phyloP scores from a whole-genome alignment of 2,888 invertebrate species.

The Cantharis lateralis region DNA sequence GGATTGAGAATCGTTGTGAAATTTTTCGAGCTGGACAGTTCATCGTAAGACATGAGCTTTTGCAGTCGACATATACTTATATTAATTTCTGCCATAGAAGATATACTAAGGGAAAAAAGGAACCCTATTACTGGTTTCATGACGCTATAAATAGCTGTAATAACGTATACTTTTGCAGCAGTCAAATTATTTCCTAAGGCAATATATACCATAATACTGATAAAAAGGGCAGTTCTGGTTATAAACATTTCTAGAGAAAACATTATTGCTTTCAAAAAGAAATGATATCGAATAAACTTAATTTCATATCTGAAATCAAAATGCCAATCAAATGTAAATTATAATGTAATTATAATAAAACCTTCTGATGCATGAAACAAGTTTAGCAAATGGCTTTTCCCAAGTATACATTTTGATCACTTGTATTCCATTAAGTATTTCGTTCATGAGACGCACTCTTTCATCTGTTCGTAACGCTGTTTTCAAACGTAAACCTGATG shows the following conservation, averaged over 20 bases:
- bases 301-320: constrained; percentile 67
- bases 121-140: constrained; percentile 87
- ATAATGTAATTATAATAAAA: too few species aligned
- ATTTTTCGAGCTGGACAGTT: constrained; percentile 48
- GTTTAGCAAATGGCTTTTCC: constrained; percentile 86
- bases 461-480: constrained; percentile 69
- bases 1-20: not conserved
- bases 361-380: constrained; percentile 76
- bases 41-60: constrained; percentile 61
- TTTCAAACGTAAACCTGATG: constrained; percentile 52
- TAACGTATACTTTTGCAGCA: constrained; percentile 84
- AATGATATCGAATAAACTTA: constrained; percentile 72
- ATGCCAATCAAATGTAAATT: too few species aligned
- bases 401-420: constrained; percentile 98
- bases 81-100: constrained; percentile 78
- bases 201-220: constrained; percentile 79
- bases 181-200: constrained; percentile 72
- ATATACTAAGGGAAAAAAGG: constrained; percentile 85
- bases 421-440: constrained; percentile 76
- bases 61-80: constrained; percentile 75
- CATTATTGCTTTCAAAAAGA: constrained; percentile 75
- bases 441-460: constrained; percentile 70
- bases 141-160: constrained; percentile 91
- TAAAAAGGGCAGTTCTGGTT: constrained; percentile 84
- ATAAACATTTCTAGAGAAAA: constrained; percentile 87